Evolutionary conservation across 2,888 invertebrate genomes (phyloP).

Genomic region (Drosophila putrida): DNA sequence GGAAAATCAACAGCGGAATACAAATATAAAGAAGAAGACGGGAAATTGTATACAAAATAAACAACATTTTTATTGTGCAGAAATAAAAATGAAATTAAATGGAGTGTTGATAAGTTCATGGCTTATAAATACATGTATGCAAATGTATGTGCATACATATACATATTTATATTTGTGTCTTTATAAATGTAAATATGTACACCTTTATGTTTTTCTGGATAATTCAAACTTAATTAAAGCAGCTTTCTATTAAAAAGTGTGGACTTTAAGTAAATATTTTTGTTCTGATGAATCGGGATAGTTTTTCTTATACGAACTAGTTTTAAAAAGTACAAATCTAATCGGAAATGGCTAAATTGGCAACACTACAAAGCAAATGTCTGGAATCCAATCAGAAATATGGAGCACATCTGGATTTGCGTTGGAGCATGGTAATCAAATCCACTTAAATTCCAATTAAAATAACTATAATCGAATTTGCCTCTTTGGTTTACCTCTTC

Average conservation of each 20-base stretch:
- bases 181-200: neutral
- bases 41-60: slow-evolving; percentile 66
- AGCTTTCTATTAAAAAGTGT: too few relatives aligned
- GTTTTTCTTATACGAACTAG: too few relatives aligned
- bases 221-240: too few relatives aligned
- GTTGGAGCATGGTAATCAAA: slow-evolving; percentile 11
- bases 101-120: slow-evolving; percentile 73
- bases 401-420: slow-evolving; percentile 26
- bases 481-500: slow-evolving; percentile 24
- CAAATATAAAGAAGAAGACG: too few relatives aligned
- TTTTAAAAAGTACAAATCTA: too few relatives aligned
- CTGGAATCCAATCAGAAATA: neutral
- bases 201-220: neutral
- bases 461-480: neutral
- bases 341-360: too few relatives aligned
- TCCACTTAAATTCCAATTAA: slow-evolving; percentile 34
- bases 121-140: slow-evolving; percentile 24
- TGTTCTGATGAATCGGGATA: too few relatives aligned
- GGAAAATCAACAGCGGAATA: slow-evolving; percentile 26
- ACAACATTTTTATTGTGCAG: slow-evolving; percentile 58
- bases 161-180: neutral
- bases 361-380: too few relatives aligned
- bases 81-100: slow-evolving; percentile 72
- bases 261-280: too few relatives aligned
- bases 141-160: slow-evolving; percentile 1